Base-by-base conservation (phyloP, 2,113 vertebrate genomes). In the Electrona antarctica region DNA sequence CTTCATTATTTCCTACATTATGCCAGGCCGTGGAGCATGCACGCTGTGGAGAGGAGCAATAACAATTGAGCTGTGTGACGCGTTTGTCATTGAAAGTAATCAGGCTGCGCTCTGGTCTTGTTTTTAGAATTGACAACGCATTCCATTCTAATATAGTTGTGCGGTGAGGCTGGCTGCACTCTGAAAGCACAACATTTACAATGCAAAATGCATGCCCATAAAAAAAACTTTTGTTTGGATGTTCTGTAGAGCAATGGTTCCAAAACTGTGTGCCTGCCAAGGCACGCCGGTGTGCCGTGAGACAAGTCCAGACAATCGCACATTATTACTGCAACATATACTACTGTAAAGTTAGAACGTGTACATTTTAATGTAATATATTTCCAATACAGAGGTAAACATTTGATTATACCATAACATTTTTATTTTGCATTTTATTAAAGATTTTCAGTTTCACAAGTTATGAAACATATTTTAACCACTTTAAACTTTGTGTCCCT, bases 31-130 rank as follows among this genome's bases (percentile, higher is more conserved):
- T 29, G 55, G 62, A 70, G 55, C 72, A 33, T 64, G 60, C 66
- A 48, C 46, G 58, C 63, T 3, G 54, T 56, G 76, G 64, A 7
- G 64, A 7, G 68, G 6, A 59, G 61, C 63, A 68, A 79, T 82
- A 68, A 74, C 15, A 71, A 7, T 10, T 62, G 33, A 74, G 76
- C 65, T 58, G 67, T 9, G 2, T 54, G 57, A 60, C 50, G 52
- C 54, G 46, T 65, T 73, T 68, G 76, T 64, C 58, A 41, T 4
- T 55, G 58, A 15, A 9, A 57, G 14, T 15, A 57, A 57, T 57
- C 14, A 28, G n/a, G 15, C n/a, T 4, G 12, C 46, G 60, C 14
- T 52, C 8, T 3, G 7, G 14, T 62, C 21, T 55, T 8, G 12
- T 33, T 63, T 45, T n/a, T 11, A 59, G 69, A 21, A 7, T 2